These are phyloP conservation scores for Chloroceryle aenea DNA, from an alignment of 2,113 vertebrate species.

Conservation along the genomic window DNA sequence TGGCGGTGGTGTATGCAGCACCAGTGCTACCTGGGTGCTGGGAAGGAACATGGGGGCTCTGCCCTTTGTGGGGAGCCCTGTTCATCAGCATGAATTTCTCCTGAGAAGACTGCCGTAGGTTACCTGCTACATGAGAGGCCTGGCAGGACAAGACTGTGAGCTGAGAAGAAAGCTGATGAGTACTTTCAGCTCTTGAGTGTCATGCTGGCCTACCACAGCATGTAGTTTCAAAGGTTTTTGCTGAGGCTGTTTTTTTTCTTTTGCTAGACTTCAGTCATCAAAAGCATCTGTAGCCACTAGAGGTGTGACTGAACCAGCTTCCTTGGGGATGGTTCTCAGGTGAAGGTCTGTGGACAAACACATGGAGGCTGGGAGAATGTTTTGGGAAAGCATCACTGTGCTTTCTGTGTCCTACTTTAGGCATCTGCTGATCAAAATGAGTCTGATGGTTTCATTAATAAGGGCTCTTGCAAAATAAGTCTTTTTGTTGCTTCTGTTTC, in stretches of 20 bases:
- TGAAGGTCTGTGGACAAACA: not conserved
- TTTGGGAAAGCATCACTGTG: not conserved
- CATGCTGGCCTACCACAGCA: not conserved
- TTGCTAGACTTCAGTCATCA: not conserved
- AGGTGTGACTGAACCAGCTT: not conserved
- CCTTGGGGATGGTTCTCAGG: rapidly evolving
- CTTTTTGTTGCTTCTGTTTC: not conserved
- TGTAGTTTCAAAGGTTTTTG: not conserved
- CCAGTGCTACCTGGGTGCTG: rapidly evolving
- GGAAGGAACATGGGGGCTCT: not conserved
- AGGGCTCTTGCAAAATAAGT: not conserved
- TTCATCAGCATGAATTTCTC: not conserved
- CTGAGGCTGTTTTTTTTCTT: not conserved
- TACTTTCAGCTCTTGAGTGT: not conserved
- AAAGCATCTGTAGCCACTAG: not conserved
- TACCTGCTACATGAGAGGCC: not conserved
- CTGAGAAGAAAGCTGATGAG: not conserved
- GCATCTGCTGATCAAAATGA: not conserved
- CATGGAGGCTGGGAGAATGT: rapidly evolving
- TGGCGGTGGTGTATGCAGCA: not conserved
- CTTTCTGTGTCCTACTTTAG: not conserved
- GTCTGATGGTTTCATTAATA: not conserved
- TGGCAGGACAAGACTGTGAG: not conserved
- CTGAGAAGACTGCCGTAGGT: not conserved
- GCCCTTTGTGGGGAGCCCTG: not conserved